Percentiles rank a stretch among this genome's conserved stretches.
Conservation (phyloP, 2,113 vertebrate genomes). For the Hystrix cristata region DNA sequence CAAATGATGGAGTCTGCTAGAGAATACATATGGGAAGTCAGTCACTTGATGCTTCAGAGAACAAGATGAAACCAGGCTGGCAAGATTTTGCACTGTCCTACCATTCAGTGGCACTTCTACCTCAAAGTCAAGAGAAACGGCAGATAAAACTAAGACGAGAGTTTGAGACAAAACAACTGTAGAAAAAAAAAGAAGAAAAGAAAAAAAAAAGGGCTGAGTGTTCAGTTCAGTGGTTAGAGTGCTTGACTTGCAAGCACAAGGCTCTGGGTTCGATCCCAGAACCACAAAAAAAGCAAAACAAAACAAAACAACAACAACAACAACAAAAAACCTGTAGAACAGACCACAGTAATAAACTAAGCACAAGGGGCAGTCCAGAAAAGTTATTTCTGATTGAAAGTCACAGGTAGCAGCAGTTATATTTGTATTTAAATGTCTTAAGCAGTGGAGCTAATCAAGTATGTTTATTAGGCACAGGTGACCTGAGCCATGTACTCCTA, state of each 20-base stretch:
- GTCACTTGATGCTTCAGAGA: rapidly evolving
- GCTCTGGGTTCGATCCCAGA: no score
- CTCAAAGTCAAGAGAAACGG: not conserved
- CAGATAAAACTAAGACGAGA: rapidly evolving
- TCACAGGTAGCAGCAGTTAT: not conserved
- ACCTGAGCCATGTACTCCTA: not conserved
- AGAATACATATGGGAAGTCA: rapidly evolving
- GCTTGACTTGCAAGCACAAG: no score
- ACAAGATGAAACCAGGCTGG: rapidly evolving
- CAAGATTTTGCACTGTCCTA: rapidly evolving
- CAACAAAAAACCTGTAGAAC: not conserved
- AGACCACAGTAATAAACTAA: no score
- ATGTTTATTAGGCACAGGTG: no score
- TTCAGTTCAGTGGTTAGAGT: no score
- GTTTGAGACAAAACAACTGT: rapidly evolving
- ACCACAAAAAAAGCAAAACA: no score
- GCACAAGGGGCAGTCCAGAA: rapidly evolving
- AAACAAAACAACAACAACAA: no score
- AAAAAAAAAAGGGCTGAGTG: no score
- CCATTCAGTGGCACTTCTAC: not conserved
- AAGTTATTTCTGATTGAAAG: not conserved
- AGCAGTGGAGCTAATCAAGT: not conserved
- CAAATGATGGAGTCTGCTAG: rapidly evolving
- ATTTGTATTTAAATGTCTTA: not conserved
- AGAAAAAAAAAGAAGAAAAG: not conserved